These are phyloP conservation scores for Hydrolagus affinis DNA, from an alignment of 2,113 vertebrate species.

Conservation along the genomic window DNA sequence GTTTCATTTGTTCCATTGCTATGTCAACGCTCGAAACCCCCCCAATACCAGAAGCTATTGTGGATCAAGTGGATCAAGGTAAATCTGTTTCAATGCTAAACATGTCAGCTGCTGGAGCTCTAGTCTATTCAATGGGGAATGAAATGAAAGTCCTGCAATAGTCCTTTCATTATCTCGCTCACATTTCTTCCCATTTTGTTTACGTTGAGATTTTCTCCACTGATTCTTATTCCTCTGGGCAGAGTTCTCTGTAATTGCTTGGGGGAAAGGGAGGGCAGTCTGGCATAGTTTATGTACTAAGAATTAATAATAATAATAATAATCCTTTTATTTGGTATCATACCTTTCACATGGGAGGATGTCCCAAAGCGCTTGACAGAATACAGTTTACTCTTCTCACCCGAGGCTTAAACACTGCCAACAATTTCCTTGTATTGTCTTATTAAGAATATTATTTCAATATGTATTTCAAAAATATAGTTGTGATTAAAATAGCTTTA, in stretches of 20 bases:
- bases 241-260: neutral
- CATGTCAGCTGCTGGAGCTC: neutral
- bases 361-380: no score
- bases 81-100: neutral
- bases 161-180: neutral
- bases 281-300: neutral
- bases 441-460: no score
- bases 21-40: no score
- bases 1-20: conserved; percentile 15
- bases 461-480: no score
- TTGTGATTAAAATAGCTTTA: no score
- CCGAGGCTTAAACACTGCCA: no score
- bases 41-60: neutral
- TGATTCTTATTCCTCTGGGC: neutral
- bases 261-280: no score
- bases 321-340: neutral
- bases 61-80: neutral
- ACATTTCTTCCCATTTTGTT: neutral
- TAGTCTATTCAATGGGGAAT: neutral
- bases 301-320: neutral
- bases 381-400: no score
- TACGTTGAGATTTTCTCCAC: neutral
- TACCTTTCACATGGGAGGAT: neutral
- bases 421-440: no score
- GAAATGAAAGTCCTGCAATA: neutral